Evolutionary conservation across 1,140 invertebrate species (phyloP).

Genomic region (Antheraea pernyi): DNA sequence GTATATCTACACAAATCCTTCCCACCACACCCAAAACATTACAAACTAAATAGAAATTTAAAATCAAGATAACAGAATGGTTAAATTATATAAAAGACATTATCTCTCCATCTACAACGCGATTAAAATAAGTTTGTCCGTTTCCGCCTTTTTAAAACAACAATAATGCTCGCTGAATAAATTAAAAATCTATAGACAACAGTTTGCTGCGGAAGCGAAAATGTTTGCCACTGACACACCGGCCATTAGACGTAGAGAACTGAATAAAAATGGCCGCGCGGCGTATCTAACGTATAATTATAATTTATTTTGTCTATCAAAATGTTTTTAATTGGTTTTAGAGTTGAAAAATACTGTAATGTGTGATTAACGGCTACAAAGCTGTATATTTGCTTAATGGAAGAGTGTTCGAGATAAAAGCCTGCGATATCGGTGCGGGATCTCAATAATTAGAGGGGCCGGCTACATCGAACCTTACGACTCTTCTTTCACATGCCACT

Average conservation of each 20-base stretch:
- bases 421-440: constrained; percentile 59
- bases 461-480: constrained; percentile 27
- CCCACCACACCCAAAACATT: background rate
- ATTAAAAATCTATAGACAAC: constrained; percentile 38
- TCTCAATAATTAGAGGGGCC: constrained; percentile 70
- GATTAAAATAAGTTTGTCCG: constrained; percentile 24
- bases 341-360: constrained; percentile 67
- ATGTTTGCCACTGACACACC: constrained; percentile 39
- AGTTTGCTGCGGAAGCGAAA: constrained; percentile 49
- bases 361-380: constrained; percentile 67
- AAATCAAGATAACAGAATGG: constrained; percentile 9
- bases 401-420: constrained; percentile 72
- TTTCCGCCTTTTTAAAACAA: constrained; percentile 32
- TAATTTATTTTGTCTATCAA: constrained; percentile 73
- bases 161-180: constrained; percentile 28
- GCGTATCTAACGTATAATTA: constrained; percentile 47
- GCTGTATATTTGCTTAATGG: constrained; percentile 78
- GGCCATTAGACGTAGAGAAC: constrained; percentile 23
- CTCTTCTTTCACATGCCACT: constrained; percentile 66
- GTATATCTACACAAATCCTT: too few species aligned
- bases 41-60: background rate
- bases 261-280: constrained; percentile 40
- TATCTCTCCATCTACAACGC: constrained; percentile 12
- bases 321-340: constrained; percentile 76
- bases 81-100: constrained; percentile 4